Percentiles rank a stretch among this genome's conserved stretches.
These are phyloP conservation scores for Sylvilagus bachmani DNA, from an alignment of 2,113 vertebrate genomes.

Conservation along the genomic window DNA sequence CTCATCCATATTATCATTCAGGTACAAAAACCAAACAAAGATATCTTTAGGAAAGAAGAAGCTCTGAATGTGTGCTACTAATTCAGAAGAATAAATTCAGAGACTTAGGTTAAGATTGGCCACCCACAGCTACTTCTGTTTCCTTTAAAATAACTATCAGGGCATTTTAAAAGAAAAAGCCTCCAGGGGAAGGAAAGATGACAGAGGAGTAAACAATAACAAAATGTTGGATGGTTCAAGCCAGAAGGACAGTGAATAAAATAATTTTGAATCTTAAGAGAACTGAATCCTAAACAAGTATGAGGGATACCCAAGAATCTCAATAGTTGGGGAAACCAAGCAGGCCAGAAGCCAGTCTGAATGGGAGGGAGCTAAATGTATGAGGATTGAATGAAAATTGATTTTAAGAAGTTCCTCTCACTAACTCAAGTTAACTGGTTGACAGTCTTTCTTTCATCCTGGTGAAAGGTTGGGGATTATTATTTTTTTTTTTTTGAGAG, in stretches of 20 bases:
- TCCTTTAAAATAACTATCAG: neutral
- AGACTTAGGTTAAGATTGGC: neutral
- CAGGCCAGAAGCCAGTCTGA: neutral
- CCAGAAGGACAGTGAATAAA: neutral
- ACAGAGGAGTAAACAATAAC: neutral
- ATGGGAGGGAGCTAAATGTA: slow-evolving; percentile 42
- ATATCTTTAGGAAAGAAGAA: neutral
- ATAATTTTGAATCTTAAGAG: neutral
- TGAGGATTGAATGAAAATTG: slow-evolving; percentile 19
- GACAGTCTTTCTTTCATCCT: neutral
- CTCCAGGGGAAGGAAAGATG: neutral
- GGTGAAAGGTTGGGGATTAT: neutral
- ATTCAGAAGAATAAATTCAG: slow-evolving; percentile 27
- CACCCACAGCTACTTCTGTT: neutral
- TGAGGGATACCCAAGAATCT: neutral
- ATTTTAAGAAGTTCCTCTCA: slow-evolving; percentile 48
- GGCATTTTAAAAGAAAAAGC: slow-evolving; percentile 4
- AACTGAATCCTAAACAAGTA: slow-evolving; percentile 1
- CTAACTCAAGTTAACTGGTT: neutral
- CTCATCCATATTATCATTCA: neutral
- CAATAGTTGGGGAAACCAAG: neutral
- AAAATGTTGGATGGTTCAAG: neutral
- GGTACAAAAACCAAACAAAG: neutral
- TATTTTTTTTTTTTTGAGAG: neutral
- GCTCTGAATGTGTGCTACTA: neutral